Base-by-base conservation (phyloP, 2,888 invertebrate genomes). In the Iphiclides podalirius region DNA sequence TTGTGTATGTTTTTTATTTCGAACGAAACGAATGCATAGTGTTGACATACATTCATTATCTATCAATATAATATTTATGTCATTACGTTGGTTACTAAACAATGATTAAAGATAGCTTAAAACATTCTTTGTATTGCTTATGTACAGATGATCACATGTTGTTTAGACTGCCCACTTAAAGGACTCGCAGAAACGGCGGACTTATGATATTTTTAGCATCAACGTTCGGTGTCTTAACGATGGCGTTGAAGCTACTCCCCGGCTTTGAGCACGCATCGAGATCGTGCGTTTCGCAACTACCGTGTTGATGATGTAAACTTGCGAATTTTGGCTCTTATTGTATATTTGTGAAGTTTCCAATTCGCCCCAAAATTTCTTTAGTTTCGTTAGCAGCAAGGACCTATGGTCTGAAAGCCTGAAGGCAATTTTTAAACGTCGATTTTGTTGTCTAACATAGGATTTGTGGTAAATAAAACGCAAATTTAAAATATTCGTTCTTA, bases 191-290 rank as follows among this genome's bases (percentile, higher is more conserved):
- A 20, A 20, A 4, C 12, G n/a, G n/a, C 16, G 16, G 15, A 36
- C 9, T 16, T 16, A 36, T 36, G 16, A 36, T 16, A 36, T 36
- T 36, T 36, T 36, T 36, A 36, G 36, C 6, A 9, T 9, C 36
- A 16, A 36, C 16, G 26, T 8, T 26, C 31, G 12, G 4, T 11
- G 31, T 12, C 2, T 31, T n/a, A 11, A 8, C 31, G 31, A n/a
- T 11, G 12, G n/a, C 11, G n/a, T 8, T n/a, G n/a, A n/a, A n/a
- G n/a, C n/a, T 2, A n/a, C 12, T 12, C 12, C 8, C 8, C 2
- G 2, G 31, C 11, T 31, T 11, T 6, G 31, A 31, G 31, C 31
- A 31, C 31, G 31, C 31, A 31, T 31, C 31, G 6, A 31, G 31
- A 31, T 31, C 31, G 31, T 31, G 31, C 31, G 31, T 31, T 31